phyloP scores from a whole-genome alignment of 2,888 invertebrate species.

The Notodonta ziczac region DNA sequence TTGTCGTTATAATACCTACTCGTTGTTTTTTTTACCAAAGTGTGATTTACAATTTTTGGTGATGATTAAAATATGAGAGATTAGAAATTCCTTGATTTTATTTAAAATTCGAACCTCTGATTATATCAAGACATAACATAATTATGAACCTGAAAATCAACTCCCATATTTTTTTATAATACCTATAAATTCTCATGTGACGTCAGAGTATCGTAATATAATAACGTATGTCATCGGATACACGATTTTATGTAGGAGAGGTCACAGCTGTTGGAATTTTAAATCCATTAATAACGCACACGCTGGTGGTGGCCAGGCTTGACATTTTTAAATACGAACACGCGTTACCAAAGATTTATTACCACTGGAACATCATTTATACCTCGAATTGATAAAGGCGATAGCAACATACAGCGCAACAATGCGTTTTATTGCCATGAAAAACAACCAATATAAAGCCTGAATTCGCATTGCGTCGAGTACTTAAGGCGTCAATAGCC shows the following conservation, averaged over 20 bases:
- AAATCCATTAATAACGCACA: slow-evolving; percentile 31
- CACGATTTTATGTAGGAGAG: slow-evolving; percentile 20
- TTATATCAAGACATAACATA: too few relatives aligned
- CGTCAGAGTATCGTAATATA: slow-evolving; percentile 26
- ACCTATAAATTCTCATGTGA: slow-evolving; percentile 24
- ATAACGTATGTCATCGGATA: not conserved
- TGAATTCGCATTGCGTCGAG: too few relatives aligned
- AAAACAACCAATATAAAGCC: too few relatives aligned
- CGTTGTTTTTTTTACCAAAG: slow-evolving; percentile 71
- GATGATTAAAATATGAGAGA: slow-evolving; percentile 59
- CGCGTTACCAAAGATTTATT: not conserved
- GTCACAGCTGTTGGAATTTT: slow-evolving; percentile 34
- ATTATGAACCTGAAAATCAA: too few relatives aligned
- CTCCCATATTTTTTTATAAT: slow-evolving; percentile 2
- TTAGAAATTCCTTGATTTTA: slow-evolving; percentile 49
- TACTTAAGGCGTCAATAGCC: too few relatives aligned
- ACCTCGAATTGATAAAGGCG: too few relatives aligned
- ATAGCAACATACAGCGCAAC: too few relatives aligned
- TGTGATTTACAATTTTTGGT: slow-evolving; percentile 65
- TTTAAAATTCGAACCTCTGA: slow-evolving; percentile 9
- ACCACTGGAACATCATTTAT: not conserved
- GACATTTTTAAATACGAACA: not conserved
- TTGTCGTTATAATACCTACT: slow-evolving; percentile 51
- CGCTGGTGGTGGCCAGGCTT: not conserved
- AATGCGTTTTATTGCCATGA: too few relatives aligned